Evolutionary conservation across 2,888 invertebrate genomes (phyloP).

Genomic region (Ypsolopha sequella): DNA sequence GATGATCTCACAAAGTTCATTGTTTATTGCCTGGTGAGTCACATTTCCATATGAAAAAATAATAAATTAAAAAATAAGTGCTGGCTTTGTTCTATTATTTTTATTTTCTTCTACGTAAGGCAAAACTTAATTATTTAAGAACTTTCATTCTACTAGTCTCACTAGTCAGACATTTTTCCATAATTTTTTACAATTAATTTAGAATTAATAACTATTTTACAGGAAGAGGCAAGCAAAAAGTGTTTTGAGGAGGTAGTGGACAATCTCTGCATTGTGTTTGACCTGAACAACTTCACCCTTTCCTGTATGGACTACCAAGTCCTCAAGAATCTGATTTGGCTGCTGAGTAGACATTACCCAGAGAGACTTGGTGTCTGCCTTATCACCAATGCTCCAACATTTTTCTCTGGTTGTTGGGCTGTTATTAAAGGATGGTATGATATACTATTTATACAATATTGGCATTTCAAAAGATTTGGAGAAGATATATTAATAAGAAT

Average conservation of each 20-base stretch:
- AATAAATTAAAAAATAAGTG: too few relatives aligned
- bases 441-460: too few relatives aligned
- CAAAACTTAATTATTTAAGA: too few relatives aligned
- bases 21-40: constrained; percentile 77
- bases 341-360: constrained; percentile 82
- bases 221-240: constrained; percentile 82
- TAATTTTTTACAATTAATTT: not conserved
- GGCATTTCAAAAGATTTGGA: too few relatives aligned
- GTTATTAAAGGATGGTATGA: constrained; percentile 80
- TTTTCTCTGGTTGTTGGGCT: constrained; percentile 84
- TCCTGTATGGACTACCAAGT: constrained; percentile 87
- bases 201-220: constrained; percentile 12
- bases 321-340: constrained; percentile 83
- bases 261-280: constrained; percentile 84
- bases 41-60: not conserved
- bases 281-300: constrained; percentile 79
- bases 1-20: constrained; percentile 84
- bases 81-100: too few relatives aligned
- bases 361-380: constrained; percentile 83
- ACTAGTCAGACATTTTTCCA: too few relatives aligned
- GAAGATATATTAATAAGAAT: too few relatives aligned
- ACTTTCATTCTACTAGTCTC: too few relatives aligned
- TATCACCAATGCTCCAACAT: constrained; percentile 78
- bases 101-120: too few relatives aligned
- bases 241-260: constrained; percentile 86